Evolutionary conservation across 2,888 invertebrate species (phyloP).

Genomic region (Nomada ruficornis): DNA sequence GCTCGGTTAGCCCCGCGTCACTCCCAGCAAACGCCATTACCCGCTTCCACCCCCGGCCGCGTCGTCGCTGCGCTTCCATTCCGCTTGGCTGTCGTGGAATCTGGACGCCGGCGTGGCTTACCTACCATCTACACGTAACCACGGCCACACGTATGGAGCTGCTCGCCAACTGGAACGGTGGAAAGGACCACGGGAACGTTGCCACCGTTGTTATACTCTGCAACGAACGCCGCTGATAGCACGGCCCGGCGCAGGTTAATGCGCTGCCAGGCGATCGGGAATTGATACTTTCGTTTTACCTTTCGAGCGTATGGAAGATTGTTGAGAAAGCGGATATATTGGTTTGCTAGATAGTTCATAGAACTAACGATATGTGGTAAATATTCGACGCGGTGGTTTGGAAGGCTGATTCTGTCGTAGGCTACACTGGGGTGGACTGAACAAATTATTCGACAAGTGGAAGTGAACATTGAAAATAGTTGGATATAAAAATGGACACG

Average conservation of each 20-base stretch:
- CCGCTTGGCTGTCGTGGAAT: slow-evolving; percentile 70
- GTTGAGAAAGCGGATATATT: neutral
- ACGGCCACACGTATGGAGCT: neutral
- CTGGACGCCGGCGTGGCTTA: slow-evolving; percentile 60
- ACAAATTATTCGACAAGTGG: no score
- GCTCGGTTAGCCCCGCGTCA: slow-evolving; percentile 84
- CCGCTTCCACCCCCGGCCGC: slow-evolving; percentile 61
- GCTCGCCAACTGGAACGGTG: slow-evolving; percentile 31
- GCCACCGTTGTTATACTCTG: neutral
- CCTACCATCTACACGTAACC: slow-evolving; percentile 34
- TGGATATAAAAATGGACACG: no score
- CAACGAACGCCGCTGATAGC: slow-evolving; percentile 31
- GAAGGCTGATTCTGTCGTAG: no score
- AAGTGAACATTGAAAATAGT: no score
- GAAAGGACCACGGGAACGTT: slow-evolving; percentile 39
- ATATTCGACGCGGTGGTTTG: no score
- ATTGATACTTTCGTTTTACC: neutral
- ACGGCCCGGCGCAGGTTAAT: slow-evolving; percentile 38
- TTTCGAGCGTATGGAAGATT: no score
- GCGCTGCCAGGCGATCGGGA: slow-evolving; percentile 30
- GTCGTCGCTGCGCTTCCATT: slow-evolving; percentile 61
- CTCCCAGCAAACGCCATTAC: slow-evolving; percentile 84
- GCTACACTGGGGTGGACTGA: no score
- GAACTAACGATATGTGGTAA: neutral
- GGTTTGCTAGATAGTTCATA: neutral